Base-by-base conservation (phyloP, 2,888 invertebrate genomes). In the Athalia circularis region DNA sequence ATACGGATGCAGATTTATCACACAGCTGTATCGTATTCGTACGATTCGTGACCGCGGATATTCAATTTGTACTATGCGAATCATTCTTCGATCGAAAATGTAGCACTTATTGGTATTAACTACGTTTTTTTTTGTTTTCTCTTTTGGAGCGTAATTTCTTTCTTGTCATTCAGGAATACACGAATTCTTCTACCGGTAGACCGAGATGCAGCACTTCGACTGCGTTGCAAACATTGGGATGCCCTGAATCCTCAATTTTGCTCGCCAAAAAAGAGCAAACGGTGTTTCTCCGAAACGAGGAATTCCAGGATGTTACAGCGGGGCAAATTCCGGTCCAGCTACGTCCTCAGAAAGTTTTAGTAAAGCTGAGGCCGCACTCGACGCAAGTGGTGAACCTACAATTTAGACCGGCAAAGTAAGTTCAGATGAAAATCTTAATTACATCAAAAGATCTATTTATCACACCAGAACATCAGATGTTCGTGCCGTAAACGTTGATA, bases 391-490 rank as follows among this genome's bases (percentile, higher is more conserved):
- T 95, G 64, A 91, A 92, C 81, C 92, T 96, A 82, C 91, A 92
- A n/a, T 96, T 94, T 86, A 92, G 95, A 75, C 94, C 96, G 74
- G 96, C 97, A 8, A 87, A 85, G 87, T 87, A 83, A 76, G 84
- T 29, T 29, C 29, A 29, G 29, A 29, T 29, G 29, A 29, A 29
- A 29, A 29, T 29, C 29, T 29, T 29, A 29, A 29, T 29, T 29
- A 29, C 29, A 29, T 29, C 29, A 29, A 29, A 29, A 29, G 29
- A 29, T 29, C 29, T 29, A 29, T 29, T 29, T 29, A 45, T 77
- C 47, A 59, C 11, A 13, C 59, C 8, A 29, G 29, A 1, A 6
- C 15, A 3, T 62, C 11, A 48, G 52, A 67, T 50, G 15, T 29
- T 45, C 48, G 29, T 67, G 43, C 15, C 50, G 13, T 70, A 45